phyloP scores from a whole-genome alignment of 2,113 vertebrate species.

The Nibea coibor region DNA sequence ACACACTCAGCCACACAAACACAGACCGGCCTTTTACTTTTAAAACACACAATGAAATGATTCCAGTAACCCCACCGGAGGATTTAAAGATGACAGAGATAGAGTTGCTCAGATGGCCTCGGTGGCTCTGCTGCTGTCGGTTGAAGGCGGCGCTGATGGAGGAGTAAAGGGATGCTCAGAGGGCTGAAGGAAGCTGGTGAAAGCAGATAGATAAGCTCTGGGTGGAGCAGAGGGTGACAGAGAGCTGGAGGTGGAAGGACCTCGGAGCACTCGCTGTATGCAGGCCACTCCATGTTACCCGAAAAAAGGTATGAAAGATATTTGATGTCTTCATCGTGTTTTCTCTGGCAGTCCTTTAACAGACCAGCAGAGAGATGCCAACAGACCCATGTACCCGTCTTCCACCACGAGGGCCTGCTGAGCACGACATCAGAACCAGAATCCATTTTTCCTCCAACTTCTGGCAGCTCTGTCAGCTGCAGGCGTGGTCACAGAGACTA shows the following conservation, averaged over 20 bases:
- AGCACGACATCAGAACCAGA: no score
- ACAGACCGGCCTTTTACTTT: slow-evolving; percentile 16
- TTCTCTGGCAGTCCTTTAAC: not conserved
- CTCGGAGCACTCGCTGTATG: not conserved
- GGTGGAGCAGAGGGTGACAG: slow-evolving; percentile 26
- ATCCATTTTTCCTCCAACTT: no score
- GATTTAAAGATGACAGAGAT: slow-evolving; percentile 47
- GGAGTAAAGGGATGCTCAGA: not conserved
- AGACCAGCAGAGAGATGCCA: no score
- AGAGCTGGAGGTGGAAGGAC: not conserved
- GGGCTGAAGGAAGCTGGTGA: slow-evolving; percentile 23
- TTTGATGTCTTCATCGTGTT: not conserved
- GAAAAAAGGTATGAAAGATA: not conserved
- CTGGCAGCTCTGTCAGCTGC: no score
- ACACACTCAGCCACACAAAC: slow-evolving; percentile 4
- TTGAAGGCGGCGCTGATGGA: not conserved
- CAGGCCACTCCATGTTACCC: not conserved
- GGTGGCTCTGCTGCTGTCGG: not conserved
- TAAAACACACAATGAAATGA: slow-evolving; percentile 37
- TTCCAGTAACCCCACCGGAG: slow-evolving; percentile 32
- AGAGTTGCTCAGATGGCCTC: slow-evolving; percentile 4
- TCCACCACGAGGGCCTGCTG: no score
- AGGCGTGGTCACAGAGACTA: no score
- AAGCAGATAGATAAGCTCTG: slow-evolving; percentile 23
- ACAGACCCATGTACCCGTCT: no score